phyloP scores from a whole-genome alignment of 1,140 invertebrate genomes.

The Lycorma delicatula region DNA sequence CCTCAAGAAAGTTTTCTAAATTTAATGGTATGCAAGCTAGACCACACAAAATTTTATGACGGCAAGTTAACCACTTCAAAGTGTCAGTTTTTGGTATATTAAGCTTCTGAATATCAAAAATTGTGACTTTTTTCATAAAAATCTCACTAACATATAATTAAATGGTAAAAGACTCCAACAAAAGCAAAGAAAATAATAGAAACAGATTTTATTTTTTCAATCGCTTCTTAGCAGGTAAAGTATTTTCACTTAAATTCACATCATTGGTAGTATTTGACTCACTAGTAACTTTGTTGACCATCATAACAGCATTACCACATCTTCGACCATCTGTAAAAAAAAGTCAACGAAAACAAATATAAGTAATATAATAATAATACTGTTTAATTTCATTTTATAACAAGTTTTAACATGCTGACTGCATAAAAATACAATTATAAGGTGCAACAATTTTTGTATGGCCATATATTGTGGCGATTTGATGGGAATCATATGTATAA shows the following conservation, averaged over 20 bases:
- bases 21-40: not conserved
- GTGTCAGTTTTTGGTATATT: not conserved
- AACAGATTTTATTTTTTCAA: not conserved
- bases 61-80: not conserved
- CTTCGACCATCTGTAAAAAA: constrained; percentile 1
- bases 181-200: not conserved
- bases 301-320: not conserved
- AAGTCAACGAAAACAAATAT: not conserved
- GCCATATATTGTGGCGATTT: too few relatives aligned
- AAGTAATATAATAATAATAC: not conserved
- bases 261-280: not conserved
- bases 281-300: not conserved
- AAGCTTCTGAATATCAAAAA: not conserved
- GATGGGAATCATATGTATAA: too few relatives aligned
- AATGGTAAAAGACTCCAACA: not conserved
- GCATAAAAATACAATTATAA: not conserved
- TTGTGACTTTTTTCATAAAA: too few relatives aligned
- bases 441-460: constrained; percentile 13
- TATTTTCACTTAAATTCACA: not conserved
- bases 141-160: too few relatives aligned
- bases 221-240: not conserved
- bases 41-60: not conserved
- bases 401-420: not conserved
- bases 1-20: too few relatives aligned
- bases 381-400: not conserved